phyloP scores from a whole-genome alignment of 1,140 invertebrate genomes.

The Drosophila rufa region DNA sequence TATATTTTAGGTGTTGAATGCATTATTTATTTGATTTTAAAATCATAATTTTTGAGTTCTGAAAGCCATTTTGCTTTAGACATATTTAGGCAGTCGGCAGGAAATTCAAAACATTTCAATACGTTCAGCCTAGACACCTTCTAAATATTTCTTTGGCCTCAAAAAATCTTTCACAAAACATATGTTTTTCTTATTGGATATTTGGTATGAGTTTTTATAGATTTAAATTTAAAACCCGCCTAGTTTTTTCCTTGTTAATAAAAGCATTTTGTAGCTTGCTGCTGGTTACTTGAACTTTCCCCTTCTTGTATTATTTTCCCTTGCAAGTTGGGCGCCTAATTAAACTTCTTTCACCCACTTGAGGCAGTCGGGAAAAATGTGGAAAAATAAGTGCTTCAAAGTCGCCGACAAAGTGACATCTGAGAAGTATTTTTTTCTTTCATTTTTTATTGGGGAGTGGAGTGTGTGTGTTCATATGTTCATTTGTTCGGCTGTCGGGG shows the following conservation, averaged over 20 bases:
- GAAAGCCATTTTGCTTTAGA: not conserved
- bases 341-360: constrained; percentile 60
- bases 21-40: not conserved
- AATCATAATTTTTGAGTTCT: not conserved
- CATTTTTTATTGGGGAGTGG: constrained; percentile 2
- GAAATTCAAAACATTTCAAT: not conserved
- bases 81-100: not conserved
- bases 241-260: not conserved
- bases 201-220: not conserved
- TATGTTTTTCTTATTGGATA: not conserved
- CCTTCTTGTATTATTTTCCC: not conserved
- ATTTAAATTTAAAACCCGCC: not conserved
- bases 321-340: constrained; percentile 39
- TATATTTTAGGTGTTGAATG: not conserved
- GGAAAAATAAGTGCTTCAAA: constrained; percentile 31
- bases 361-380: constrained; percentile 9
- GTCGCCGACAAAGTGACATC: constrained; percentile 54
- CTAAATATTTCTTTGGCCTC: not conserved
- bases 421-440: constrained; percentile 12
- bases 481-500: constrained; percentile 14
- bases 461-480: constrained; percentile 20
- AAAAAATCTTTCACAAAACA: not conserved
- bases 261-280: constrained; percentile 1
- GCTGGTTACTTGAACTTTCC: constrained; percentile 15
- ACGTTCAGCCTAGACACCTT: not conserved